Evolutionary conservation across 2,113 vertebrate genomes (phyloP).

Genomic region (Mixornis gularis): DNA sequence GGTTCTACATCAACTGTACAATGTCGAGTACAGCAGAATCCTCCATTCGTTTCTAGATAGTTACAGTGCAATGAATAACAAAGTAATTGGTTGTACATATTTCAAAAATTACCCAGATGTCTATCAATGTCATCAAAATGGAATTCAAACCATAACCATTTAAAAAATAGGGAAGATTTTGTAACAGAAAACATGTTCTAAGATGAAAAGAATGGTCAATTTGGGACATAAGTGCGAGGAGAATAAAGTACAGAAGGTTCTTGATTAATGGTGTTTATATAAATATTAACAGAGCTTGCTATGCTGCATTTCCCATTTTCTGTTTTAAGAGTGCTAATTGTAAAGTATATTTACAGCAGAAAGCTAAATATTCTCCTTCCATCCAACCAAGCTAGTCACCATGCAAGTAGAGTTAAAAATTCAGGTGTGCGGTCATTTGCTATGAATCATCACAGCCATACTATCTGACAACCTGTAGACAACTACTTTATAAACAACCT

Average conservation of each 20-base stretch:
- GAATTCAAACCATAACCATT: background rate
- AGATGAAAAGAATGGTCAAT: background rate
- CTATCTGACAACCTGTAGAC: constrained; percentile 9
- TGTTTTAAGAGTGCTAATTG: background rate
- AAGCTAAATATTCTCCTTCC: constrained; percentile 12
- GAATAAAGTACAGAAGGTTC: background rate
- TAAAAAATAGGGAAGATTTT: background rate
- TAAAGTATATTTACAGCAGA: constrained; percentile 21
- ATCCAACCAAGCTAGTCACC: background rate
- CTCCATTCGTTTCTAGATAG: background rate
- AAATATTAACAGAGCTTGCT: background rate
- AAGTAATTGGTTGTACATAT: background rate
- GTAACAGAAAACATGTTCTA: background rate
- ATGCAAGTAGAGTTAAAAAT: constrained; percentile 2
- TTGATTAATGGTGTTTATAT: background rate
- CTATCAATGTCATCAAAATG: background rate
- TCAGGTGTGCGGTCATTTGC: background rate
- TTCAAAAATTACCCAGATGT: background rate
- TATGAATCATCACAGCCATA: constrained; percentile 23
- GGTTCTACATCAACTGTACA: background rate
- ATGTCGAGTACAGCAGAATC: background rate
- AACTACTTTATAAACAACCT: constrained; percentile 25
- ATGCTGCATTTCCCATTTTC: background rate
- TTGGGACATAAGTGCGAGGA: background rate
- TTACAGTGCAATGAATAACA: background rate